These are phyloP conservation scores for Babyrousa celebensis DNA, from an alignment of 2,797 vertebrate species.

Conservation along the genomic window DNA sequence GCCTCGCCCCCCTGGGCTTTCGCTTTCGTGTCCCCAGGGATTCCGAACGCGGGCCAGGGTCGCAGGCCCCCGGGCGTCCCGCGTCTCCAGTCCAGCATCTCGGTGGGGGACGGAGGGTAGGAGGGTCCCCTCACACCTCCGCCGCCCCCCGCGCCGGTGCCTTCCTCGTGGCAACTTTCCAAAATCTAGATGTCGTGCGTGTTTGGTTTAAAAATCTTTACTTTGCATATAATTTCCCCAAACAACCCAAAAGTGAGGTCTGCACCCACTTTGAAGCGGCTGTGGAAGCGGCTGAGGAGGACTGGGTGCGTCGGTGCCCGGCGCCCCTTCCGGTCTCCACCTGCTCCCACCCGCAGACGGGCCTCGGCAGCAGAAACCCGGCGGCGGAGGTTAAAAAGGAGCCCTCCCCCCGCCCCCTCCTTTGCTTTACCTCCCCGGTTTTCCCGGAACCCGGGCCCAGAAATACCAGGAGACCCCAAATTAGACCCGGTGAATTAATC, in stretches of 20 bases:
- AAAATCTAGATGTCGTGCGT: background rate
- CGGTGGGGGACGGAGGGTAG: too few species aligned
- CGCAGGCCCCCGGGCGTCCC: background rate
- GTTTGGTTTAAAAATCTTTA: background rate
- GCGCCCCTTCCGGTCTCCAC: background rate
- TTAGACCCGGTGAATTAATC: too few species aligned
- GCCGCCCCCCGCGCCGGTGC: fast-evolving
- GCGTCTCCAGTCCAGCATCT: background rate
- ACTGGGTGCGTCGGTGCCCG: fast-evolving
- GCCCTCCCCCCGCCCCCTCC: too few species aligned
- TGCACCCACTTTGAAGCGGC: background rate
- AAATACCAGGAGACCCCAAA: background rate
- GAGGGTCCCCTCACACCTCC: background rate
- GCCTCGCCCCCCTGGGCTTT: too few species aligned
- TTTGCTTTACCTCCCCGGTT: fast-evolving
- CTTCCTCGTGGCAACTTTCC: fast-evolving
- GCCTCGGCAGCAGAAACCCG: background rate
- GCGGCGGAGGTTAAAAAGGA: background rate
- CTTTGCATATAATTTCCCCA: background rate
- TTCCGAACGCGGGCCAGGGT: too few species aligned
- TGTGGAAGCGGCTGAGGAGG: background rate
- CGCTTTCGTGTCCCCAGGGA: fast-evolving
- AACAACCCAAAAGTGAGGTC: background rate
- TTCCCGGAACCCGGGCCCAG: background rate
- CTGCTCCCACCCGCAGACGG: background rate